A percentile compares a stretch with the other conserved stretches of the same genome.
phyloP scores from a whole-genome alignment of 2,113 vertebrate genomes.

The Sylvilagus bachmani region DNA sequence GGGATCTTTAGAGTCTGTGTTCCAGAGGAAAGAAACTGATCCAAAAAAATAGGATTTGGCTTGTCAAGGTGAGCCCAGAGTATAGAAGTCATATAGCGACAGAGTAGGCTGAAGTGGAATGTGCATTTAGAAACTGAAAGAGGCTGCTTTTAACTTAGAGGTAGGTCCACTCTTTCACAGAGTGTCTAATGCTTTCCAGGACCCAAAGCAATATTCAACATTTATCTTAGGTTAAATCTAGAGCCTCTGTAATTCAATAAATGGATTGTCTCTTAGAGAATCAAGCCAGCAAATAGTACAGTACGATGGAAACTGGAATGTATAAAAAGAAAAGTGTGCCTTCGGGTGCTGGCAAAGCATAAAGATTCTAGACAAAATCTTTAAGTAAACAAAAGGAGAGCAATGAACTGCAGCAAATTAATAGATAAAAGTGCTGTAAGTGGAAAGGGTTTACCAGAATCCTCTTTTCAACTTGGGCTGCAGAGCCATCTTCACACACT shows the following conservation, averaged over 20 bases:
- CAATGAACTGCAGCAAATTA: slow-evolving; percentile 52
- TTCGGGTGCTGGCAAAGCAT: slow-evolving; percentile 73
- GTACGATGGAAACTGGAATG: slow-evolving; percentile 70
- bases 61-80: slow-evolving; percentile 18
- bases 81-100: background rate
- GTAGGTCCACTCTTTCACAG: slow-evolving; percentile 21
- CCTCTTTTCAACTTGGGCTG: slow-evolving; percentile 20
- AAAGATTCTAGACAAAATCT: slow-evolving; percentile 75
- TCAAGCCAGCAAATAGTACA: slow-evolving; percentile 52
- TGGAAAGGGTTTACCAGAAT: slow-evolving; percentile 68
- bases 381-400: slow-evolving; percentile 63
- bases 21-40: slow-evolving; percentile 20
- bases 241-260: slow-evolving; percentile 68
- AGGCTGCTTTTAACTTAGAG: slow-evolving; percentile 56
- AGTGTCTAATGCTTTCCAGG: slow-evolving; percentile 36
- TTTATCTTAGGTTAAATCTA: slow-evolving; percentile 80
- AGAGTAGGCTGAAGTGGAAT: background rate
- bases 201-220: slow-evolving; percentile 43
- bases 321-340: slow-evolving; percentile 70
- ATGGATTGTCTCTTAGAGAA: slow-evolving; percentile 64
- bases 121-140: slow-evolving; percentile 47
- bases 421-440: slow-evolving; percentile 71
- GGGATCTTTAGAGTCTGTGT: background rate
- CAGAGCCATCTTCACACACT: slow-evolving; percentile 34
- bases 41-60: slow-evolving; percentile 13